Evolutionary conservation across 2,888 invertebrate species (phyloP).

Genomic region (Athripsodes cinereus): DNA sequence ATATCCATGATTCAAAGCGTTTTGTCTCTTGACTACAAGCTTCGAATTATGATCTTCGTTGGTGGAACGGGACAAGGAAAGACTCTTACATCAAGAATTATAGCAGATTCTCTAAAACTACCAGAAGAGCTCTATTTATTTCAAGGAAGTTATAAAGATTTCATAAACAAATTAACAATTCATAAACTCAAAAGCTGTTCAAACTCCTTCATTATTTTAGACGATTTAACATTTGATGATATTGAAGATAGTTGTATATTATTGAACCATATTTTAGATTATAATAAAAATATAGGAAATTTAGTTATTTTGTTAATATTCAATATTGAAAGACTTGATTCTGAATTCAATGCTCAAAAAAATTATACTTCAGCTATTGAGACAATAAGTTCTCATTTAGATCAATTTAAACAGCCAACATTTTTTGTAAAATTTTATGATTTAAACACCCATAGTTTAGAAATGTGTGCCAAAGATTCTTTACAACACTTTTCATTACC

Average conservation of each 20-base stretch:
- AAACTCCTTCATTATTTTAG: conserved; percentile 37
- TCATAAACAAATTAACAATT: conserved; percentile 35
- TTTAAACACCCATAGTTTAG: conserved; percentile 35
- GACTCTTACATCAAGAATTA: conserved; percentile 37
- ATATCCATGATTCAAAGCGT: conserved; percentile 33
- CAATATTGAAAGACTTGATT: conserved; percentile 36
- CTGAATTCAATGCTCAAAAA: conserved; percentile 27
- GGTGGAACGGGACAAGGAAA: conserved; percentile 48
- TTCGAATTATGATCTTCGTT: conserved; percentile 39
- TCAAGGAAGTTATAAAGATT: neutral
- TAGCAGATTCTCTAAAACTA: conserved; percentile 24
- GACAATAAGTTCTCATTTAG: conserved; percentile 32
- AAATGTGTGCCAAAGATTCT: conserved; percentile 35
- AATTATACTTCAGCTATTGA: neutral
- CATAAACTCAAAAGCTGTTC: conserved; percentile 38
- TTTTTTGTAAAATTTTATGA: conserved; percentile 37
- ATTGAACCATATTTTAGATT: conserved; percentile 29
- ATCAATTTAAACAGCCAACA: conserved; percentile 33
- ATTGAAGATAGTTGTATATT: conserved; percentile 31
- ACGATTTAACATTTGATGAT: conserved; percentile 37
- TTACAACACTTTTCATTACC: conserved; percentile 2
- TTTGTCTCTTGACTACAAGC: conserved; percentile 24
- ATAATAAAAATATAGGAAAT: conserved; percentile 34
- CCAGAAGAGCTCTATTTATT: conserved; percentile 28
- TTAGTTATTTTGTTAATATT: conserved; percentile 40